Evolutionary conservation across 2,797 vertebrate species (phyloP), one percentile per base, ranked within the genome.

Genomic region (Geotrypetes seraphini): DNA sequence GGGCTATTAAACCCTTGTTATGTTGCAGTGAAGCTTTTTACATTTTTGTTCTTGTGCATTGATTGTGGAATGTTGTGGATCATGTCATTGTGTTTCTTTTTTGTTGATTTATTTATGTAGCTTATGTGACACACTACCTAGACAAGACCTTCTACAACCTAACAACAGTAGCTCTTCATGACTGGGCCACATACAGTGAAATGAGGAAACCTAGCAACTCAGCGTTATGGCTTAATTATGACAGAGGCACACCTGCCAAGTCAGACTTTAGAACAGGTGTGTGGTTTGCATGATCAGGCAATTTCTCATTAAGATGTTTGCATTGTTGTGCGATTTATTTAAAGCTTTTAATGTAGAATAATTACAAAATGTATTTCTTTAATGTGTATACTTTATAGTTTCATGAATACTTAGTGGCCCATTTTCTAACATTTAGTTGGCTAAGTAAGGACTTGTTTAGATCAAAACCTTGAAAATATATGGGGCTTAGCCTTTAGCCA

Each of bases 181-280:
- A 98, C 64, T 99, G 94, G 96, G 96, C 96, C 60, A 99, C 96
- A 10, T 99, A 99, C 60, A 98, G 96, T n/a, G 95, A 97, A 75
- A 99, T 99, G 95, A 89, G 95, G 32, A 99, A n/a, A 96, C 65
- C 73, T 99, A 5, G 96, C 95, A 15, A 93, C 88, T 1, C 94
- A 97, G 32, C 94, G 91, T 39, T 99, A 99, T 5, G 91, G 92
- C 12, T 81, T 99, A 13, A 77, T 67, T 1, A 98, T 99, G 96
- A 96, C 93, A 1, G 96, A 99, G 68, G 91, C 95, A 3, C 88
- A 99, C 58, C 88, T 99, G 39, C 96, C 95, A 21, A 99, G 96
- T 66, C 96, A 99, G 72, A 98, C 96, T 7, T 76, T 99, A 63
- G 96, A 99, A 54, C 96, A 99, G 92, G 96, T 97, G 44, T 18